phyloP scores from a whole-genome alignment of 1,140 invertebrate species.

The Steinernema feltiae region DNA sequence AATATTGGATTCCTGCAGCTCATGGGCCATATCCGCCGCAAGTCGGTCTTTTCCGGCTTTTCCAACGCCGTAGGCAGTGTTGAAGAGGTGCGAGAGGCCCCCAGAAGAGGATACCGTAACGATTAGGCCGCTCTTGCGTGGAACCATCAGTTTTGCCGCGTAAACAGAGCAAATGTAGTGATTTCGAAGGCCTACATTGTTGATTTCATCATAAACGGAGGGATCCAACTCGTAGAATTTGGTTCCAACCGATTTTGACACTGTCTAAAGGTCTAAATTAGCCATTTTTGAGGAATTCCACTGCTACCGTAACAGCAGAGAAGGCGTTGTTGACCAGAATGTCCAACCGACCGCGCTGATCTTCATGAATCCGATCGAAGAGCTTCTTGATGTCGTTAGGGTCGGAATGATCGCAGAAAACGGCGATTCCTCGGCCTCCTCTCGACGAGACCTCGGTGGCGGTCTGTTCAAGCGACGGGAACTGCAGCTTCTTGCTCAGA shows the following conservation, averaged over 20 bases:
- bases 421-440: slow-evolving; percentile 58
- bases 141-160: slow-evolving; percentile 60
- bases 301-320: slow-evolving; percentile 50
- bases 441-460: slow-evolving; percentile 37
- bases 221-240: not conserved
- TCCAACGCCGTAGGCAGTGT: slow-evolving; percentile 57
- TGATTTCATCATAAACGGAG: not conserved
- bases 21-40: slow-evolving; percentile 60
- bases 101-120: slow-evolving; percentile 61
- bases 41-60: slow-evolving; percentile 55
- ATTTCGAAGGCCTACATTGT: not conserved
- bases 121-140: slow-evolving; percentile 59
- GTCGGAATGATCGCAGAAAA: slow-evolving; percentile 61
- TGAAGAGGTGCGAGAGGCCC: slow-evolving; percentile 61
- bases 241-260: not conserved
- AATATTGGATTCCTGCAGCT: slow-evolving; percentile 59
- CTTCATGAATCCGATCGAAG: slow-evolving; percentile 59
- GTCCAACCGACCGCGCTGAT: slow-evolving; percentile 60
- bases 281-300: slow-evolving; percentile 47
- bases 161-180: slow-evolving; percentile 59
- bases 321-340: slow-evolving; percentile 63
- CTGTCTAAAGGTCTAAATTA: slow-evolving; percentile 52
- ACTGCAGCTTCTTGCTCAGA: not conserved
- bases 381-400: slow-evolving; percentile 58
- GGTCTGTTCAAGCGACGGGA: not conserved